A percentile compares a stretch with the other conserved stretches of the same genome.
Conservation (phyloP, 64 coral and sea anemone species). For the Anthopleura sola region DNA sequence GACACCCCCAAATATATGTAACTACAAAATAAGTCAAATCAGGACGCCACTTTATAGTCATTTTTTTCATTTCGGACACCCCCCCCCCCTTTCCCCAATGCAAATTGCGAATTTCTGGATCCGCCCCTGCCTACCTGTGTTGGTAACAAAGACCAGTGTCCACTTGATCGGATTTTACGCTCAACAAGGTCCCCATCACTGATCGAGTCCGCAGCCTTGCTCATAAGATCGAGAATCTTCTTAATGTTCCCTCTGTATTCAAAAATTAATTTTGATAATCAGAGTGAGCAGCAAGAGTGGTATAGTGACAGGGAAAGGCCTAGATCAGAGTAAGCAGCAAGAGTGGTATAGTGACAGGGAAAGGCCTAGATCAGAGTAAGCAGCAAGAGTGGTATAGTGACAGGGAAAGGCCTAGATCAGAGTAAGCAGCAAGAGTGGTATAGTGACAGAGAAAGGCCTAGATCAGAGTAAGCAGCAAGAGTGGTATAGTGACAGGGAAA, state of each 20-base stretch:
- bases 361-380: not conserved
- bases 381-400: too few relatives aligned
- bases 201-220: slow-evolving; percentile 80
- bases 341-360: not conserved
- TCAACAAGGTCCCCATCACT: slow-evolving; percentile 87
- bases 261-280: not conserved
- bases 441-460: too few relatives aligned
- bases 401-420: too few relatives aligned
- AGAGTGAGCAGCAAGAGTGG: not conserved
- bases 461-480: too few relatives aligned
- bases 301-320: not conserved
- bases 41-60: too few relatives aligned
- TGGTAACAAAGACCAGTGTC: slow-evolving; percentile 80
- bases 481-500: too few relatives aligned
- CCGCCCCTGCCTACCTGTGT: slow-evolving; percentile 71
- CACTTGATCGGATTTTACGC: slow-evolving; percentile 54
- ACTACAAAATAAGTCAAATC: too few relatives aligned
- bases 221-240: slow-evolving; percentile 65
- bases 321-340: not conserved
- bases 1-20: too few relatives aligned
- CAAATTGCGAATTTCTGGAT: too few relatives aligned
- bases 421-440: too few relatives aligned
- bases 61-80: too few relatives aligned
- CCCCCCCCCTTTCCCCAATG: too few relatives aligned
- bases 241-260: slow-evolving; percentile 61